Evolutionary conservation across 2,797 vertebrate species (phyloP).

Genomic region (Pantherophis alleghaniensis): DNA sequence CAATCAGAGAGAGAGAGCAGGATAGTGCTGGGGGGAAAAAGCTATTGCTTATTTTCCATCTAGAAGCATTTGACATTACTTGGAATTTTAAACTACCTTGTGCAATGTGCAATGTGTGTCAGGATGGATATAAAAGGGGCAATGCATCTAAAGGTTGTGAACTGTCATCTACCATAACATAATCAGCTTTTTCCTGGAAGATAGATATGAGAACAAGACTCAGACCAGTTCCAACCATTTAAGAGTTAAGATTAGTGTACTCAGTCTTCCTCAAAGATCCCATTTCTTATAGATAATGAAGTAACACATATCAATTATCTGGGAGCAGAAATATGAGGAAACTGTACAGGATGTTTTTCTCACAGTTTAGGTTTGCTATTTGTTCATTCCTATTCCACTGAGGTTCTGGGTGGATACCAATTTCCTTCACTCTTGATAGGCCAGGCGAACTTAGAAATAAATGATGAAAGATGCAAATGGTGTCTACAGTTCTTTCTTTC

Average conservation of each 20-base stretch:
- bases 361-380: not conserved
- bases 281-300: not conserved
- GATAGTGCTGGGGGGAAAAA: not conserved
- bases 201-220: not conserved
- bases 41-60: not conserved
- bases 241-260: not conserved
- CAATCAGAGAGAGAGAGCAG: not conserved
- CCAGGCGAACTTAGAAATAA: not conserved
- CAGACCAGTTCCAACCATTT: not conserved
- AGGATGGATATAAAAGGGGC: not conserved
- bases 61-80: not conserved
- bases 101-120: not conserved
- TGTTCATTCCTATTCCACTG: not conserved
- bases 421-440: not conserved
- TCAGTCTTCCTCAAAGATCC: not conserved
- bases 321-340: not conserved
- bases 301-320: not conserved
- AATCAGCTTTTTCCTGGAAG: not conserved
- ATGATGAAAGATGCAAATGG: not conserved
- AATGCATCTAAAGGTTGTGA: not conserved
- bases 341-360: not conserved
- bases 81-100: not conserved
- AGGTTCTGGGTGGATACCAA: not conserved
- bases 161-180: not conserved
- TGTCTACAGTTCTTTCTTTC: slow-evolving; percentile 28